Percentiles rank a stretch among this genome's conserved stretches.
Evolutionary conservation across 1,140 invertebrate genomes (phyloP).

Genomic region (Palaemon carinicauda): DNA sequence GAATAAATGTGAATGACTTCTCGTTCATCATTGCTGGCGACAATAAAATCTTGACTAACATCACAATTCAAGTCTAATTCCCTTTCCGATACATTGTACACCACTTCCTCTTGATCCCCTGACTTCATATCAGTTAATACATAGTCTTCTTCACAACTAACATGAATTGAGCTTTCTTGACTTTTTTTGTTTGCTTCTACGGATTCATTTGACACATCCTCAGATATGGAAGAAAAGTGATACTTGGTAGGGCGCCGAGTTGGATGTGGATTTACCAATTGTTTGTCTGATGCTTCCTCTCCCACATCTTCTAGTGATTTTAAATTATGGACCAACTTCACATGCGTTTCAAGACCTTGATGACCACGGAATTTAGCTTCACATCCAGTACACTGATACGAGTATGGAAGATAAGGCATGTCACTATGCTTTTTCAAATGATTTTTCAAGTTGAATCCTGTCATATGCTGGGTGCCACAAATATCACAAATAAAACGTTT

Average conservation of each 20-base stretch:
- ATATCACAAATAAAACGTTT: conserved; percentile 44
- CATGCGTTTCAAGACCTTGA: conserved; percentile 11
- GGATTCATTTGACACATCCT: background rate
- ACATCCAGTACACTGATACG: background rate
- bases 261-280: conserved; percentile 25
- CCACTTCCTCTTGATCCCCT: background rate
- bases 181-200: background rate
- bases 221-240: background rate
- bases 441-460: conserved; percentile 37
- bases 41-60: background rate
- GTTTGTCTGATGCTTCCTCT: no score
- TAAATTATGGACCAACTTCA: background rate
- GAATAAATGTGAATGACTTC: conserved; percentile 28
- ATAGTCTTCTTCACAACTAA: background rate
- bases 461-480: conserved; percentile 42
- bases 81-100: conserved; percentile 13
- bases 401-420: conserved; percentile 10
- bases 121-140: no score
- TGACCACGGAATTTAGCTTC: conserved; percentile 35
- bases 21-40: background rate
- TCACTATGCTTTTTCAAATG: conserved; percentile 38
- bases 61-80: background rate
- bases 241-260: conserved; percentile 18
- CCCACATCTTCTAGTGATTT: no score
- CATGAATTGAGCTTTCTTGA: no score